Base-by-base conservation (phyloP, 2,888 invertebrate genomes). In the Bellardia pandia region DNA sequence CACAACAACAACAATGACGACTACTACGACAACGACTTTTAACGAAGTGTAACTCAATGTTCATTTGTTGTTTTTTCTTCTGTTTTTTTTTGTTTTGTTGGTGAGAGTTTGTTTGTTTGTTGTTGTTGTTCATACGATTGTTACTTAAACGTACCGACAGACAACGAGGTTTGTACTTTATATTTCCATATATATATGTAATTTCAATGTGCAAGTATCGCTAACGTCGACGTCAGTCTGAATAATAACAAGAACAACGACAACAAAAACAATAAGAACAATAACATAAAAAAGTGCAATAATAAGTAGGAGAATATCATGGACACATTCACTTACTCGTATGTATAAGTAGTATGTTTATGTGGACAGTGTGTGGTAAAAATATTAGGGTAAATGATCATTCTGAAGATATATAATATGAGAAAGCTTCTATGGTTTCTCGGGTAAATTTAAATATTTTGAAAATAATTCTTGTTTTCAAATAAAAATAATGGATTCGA, bases 291-390 rank as follows among this genome's bases (percentile, higher is more conserved):
- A 74, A 85, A 74, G 14, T 85, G 74, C 84, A 79, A 85, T 85
- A 74, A 68, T 74, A 85, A 79, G 74, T 79, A 79, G 84, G 74
- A 85, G 78, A 85, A 74, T 68, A 85, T 74, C 66, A 79, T 79
- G 78, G 68, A 74, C 84, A 68, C 48, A 85, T 68, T 74, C 51
- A 77, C 62, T 78, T 71, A 72, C 58, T 30, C 69, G 45, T 42
- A 16, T 13, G 42, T 40, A 48, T 68, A 37, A 13, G 48, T 60
- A 37, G 45, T 33, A 33, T 68, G 14, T 75, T 45, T 51, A 74
- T 48, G 6, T 3, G 1, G 7, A 82, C 82, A 82, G 82, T 76
- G 23, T 14, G 42, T n/a, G 82, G 51, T 33, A 9, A 13, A 40
- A 69, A 76, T 76, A 51, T 56, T 23, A 75, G 40, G 62, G 23